Evolutionary conservation across 2,888 invertebrate species (phyloP), one percentile per base, ranked within the genome.

Genomic region (Eupelmus urozonus): DNA sequence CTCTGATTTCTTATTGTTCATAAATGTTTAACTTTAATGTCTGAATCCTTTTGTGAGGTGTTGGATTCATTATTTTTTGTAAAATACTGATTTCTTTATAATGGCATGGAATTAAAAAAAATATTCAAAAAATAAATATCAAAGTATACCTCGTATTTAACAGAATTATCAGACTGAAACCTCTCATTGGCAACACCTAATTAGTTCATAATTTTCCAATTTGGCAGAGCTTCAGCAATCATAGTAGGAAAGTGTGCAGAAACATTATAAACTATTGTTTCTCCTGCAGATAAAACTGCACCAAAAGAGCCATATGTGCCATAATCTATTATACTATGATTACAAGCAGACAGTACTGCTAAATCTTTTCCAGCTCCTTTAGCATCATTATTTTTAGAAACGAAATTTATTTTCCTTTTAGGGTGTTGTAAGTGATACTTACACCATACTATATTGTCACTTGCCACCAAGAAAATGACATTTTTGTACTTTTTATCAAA

Each of bases 281-380:
- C 90, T n/a, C 90, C 90, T 5, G 86, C 87, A 42, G 90, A 88
- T 42, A 90, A 82, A 80, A 90, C 86, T 13, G 90, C 90, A 0
- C 88, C 90, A 80, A 90, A 90, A 2, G 90, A 89, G 25, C 90
- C 90, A 49, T 89, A 90, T 23, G 90, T 90, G 7, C 90, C 90
- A 66, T 90, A 90, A 84, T 90, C 90, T 81, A 90, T 90, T 80
- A 91, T 90, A 76, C 89, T 90, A 81, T 91, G 91, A 84, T 90
- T 90, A 73, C 90, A 90, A 16, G 87, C 84, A 23, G 90, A 87
- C 65, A 90, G 84, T 72, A 90, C 86, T 1, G 90, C 90, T 42
- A 90, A 83, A 82, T 90, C 90, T 79, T 88, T 87, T 20, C 90
- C 90, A 1, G 90, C 88, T 42, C 87, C 88, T 67, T 81, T 85